These are phyloP conservation scores for Steinernema khuongi DNA, from an alignment of 1,140 invertebrate species.

Conservation along the genomic window DNA sequence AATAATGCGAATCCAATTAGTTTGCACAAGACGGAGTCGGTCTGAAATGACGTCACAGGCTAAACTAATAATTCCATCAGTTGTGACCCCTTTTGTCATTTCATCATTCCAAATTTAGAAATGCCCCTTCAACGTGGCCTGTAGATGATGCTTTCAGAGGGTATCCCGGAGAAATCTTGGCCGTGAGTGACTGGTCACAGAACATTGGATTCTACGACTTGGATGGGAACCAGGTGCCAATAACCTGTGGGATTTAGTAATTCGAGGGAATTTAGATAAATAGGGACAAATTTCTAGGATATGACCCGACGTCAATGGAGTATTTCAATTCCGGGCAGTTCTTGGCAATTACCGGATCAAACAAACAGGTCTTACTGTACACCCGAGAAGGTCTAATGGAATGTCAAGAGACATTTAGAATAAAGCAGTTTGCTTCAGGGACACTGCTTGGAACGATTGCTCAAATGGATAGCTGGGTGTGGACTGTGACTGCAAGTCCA, in stretches of 20 bases:
- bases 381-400: conserved; percentile 82
- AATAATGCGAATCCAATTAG: not conserved
- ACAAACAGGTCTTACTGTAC: conserved; percentile 72
- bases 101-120: no score
- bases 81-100: no score
- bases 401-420: conserved; percentile 39
- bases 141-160: not conserved
- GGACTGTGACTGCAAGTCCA: conserved; percentile 74
- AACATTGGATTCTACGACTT: conserved; percentile 82
- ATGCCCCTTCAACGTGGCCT: not conserved
- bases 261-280: conserved; percentile 26
- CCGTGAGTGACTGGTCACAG: conserved; percentile 89
- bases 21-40: no score
- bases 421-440: conserved; percentile 20
- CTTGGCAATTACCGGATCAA: conserved; percentile 76
- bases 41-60: not conserved
- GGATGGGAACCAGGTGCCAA: conserved; percentile 72
- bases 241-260: conserved; percentile 19
- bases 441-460: conserved; percentile 68
- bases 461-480: conserved; percentile 76
- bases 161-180: conserved; percentile 64
- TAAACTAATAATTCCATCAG: no score
- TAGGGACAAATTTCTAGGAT: conserved; percentile 71
- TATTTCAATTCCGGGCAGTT: conserved; percentile 77
- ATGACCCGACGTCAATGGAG: conserved; percentile 73